A percentile compares a stretch with the other conserved stretches of the same genome.
Conservation (phyloP, 2,888 invertebrate genomes). For the Loripinus fragilis region DNA sequence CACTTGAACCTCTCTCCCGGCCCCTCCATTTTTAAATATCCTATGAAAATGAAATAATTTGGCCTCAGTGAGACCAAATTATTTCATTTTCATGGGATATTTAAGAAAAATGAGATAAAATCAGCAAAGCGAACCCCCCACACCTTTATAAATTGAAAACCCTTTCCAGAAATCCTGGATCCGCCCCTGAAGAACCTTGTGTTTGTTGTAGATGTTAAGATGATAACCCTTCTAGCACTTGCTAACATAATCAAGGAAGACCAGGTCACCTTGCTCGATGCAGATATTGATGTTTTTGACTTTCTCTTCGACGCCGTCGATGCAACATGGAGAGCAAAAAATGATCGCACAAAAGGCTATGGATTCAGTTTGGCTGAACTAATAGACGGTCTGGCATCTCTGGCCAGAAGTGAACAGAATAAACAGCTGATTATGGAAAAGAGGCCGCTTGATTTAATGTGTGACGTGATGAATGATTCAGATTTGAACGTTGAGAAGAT, state of each 20-base stretch:
- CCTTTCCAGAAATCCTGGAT: too few species aligned
- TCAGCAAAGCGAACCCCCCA: too few species aligned
- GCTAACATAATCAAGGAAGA: slow-evolving; percentile 74
- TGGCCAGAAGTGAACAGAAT: slow-evolving; percentile 72
- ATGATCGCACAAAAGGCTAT: slow-evolving; percentile 45
- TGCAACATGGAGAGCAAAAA: slow-evolving; percentile 15
- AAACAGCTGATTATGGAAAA: slow-evolving; percentile 68
- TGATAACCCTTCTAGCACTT: slow-evolving; percentile 68
- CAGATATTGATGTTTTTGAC: slow-evolving; percentile 67
- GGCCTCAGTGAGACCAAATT: too few species aligned
- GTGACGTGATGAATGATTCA: slow-evolving; percentile 43
- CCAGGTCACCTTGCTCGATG: slow-evolving; percentile 64
- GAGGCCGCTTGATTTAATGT: slow-evolving; percentile 43
- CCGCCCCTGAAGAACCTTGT: background rate
- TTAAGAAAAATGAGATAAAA: too few species aligned
- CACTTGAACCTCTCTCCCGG: too few species aligned
- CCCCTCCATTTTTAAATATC: too few species aligned
- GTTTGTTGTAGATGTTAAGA: slow-evolving; percentile 66
- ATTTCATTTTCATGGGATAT: too few species aligned
- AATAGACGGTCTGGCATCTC: slow-evolving; percentile 66
- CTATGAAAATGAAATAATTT: too few species aligned
- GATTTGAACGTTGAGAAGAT: slow-evolving; percentile 27
- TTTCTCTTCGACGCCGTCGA: slow-evolving; percentile 63
- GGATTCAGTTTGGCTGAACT: slow-evolving; percentile 73
- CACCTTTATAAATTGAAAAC: too few species aligned